Evolutionary conservation across 2,113 vertebrate genomes (phyloP).

Genomic region (Hemicordylus capensis): DNA sequence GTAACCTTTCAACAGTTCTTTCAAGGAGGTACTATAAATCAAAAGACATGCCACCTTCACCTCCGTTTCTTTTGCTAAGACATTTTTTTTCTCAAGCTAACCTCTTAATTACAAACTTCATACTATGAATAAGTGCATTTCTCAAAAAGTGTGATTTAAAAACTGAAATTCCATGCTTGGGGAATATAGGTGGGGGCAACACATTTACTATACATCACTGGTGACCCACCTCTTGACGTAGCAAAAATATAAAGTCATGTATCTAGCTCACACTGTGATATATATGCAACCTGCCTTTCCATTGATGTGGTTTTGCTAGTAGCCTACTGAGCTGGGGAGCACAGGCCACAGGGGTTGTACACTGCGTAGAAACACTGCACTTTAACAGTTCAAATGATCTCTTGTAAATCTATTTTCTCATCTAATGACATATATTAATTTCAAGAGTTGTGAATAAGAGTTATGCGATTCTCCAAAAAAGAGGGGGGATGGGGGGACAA

Average conservation of each 20-base stretch:
- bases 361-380: too few relatives aligned
- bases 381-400: background rate
- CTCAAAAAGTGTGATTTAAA: background rate
- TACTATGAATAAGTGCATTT: background rate
- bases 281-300: too few relatives aligned
- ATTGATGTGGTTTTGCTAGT: background rate
- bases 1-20: background rate
- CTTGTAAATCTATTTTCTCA: background rate
- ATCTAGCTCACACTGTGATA: too few relatives aligned
- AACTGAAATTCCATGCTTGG: background rate
- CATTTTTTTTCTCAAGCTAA: background rate
- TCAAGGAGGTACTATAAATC: background rate
- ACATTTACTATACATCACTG: background rate
- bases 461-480: background rate
- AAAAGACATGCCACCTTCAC: background rate
- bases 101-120: background rate
- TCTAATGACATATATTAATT: background rate
- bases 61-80: background rate
- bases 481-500: background rate
- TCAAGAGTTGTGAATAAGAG: background rate
- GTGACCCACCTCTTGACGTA: background rate
- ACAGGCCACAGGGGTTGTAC: background rate
- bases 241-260: too few relatives aligned
- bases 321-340: background rate
- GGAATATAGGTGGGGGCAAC: background rate